Evolutionary conservation across 1,140 invertebrate genomes (phyloP), one percentile per base, ranked within the genome.

Genomic region (Solenopsis invicta): DNA sequence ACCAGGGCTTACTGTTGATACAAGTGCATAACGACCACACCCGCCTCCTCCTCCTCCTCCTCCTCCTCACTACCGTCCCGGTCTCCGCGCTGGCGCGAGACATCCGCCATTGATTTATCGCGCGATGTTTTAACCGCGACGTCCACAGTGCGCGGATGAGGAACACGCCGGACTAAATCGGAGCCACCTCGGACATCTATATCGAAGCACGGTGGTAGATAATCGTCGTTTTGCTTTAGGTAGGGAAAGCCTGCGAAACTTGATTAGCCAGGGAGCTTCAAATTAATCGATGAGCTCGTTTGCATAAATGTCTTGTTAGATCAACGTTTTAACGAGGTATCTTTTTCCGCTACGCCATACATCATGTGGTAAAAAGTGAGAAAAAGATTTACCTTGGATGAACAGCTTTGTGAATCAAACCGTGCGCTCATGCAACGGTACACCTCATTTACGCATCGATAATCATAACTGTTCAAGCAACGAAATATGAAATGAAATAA

Each of bases 41-140:
- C 61, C 45, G 45, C 64, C 24, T 85, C 67, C 77, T 66, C 66
- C 45, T 69, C 34, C 45, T 48, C 45, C 45, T 6, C 54, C 54
- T n/a, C n/a, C 61, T 59, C 21, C 45, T 29, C 45, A 21, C 86
- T 62, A 66, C 81, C 62, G 56, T 54, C 50, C 52, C 72, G 72
- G 77, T 78, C 62, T 66, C 77, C 76, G 56, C 69, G 50, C 67
- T 74, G 50, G 48, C 52, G 48, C 76, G 89, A 82, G 82, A 86
- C 75, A 76, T 88, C 67, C 71, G 71, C n/a, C 89, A 93, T 92
- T 93, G 91, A 92, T 92, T 93, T 92, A 91, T 91, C 88, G 87
- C 81, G 69, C 56, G 75, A 90, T 88, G 80, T 76, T 88, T 90
- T 88, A 90, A 88, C 78, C 88, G 52, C 77, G 77, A 18, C 59